Conservation (phyloP, 2,113 vertebrate genomes). For the Xyliphius kryptos region DNA sequence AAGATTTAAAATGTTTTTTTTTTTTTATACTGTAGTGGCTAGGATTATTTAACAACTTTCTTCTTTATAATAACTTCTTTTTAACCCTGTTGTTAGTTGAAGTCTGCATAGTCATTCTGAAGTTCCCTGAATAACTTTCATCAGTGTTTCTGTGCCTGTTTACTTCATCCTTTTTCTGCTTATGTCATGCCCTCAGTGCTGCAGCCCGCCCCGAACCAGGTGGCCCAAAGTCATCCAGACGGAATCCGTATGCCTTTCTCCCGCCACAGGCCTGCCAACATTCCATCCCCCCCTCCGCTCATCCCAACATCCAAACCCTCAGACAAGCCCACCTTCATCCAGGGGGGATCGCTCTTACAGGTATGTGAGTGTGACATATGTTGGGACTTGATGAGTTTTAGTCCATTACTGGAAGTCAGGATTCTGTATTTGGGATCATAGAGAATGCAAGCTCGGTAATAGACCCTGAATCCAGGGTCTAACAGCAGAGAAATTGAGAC, state of each 20-base stretch:
- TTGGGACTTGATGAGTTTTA: too few relatives aligned
- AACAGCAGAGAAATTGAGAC: too few relatives aligned
- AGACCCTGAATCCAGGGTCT: too few relatives aligned
- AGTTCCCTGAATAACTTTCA: neutral
- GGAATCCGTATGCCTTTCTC: constrained; percentile 82
- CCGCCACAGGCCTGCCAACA: constrained; percentile 80
- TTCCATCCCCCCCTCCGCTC: constrained; percentile 88
- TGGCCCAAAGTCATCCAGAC: constrained; percentile 79
- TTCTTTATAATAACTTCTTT: too few relatives aligned
- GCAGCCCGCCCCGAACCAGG: constrained; percentile 86
- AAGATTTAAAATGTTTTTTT: too few relatives aligned
- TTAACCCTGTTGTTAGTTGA: neutral
- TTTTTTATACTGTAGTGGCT: too few relatives aligned
- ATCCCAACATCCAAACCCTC: constrained; percentile 97
- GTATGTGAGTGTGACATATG: constrained; percentile 52
- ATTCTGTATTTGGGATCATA: too few relatives aligned
- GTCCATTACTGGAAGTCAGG: too few relatives aligned
- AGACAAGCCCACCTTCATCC: constrained; percentile 95
- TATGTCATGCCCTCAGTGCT: constrained; percentile 67
- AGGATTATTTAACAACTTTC: too few relatives aligned
- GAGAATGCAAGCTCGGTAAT: too few relatives aligned
- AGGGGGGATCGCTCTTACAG: constrained; percentile 96
- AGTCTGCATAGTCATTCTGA: neutral
- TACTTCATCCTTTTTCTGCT: neutral
- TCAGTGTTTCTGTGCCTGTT: neutral